A percentile compares a stretch with the other conserved stretches of the same genome.
phyloP scores from a whole-genome alignment of 2,113 vertebrate species.

The Lonchura striata region DNA sequence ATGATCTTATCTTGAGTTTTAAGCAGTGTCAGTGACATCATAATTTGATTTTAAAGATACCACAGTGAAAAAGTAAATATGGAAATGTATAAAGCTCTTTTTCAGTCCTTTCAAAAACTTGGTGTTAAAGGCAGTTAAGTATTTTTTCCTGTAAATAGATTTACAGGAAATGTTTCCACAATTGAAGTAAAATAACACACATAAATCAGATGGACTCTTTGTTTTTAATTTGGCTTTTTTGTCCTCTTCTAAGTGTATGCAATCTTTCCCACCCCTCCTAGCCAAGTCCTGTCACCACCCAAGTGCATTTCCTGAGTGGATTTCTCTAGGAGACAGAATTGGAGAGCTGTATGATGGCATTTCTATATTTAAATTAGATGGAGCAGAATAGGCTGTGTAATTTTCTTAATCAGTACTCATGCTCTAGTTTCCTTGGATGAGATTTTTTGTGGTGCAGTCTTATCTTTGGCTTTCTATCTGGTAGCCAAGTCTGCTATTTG shows the following conservation, averaged over 20 bases:
- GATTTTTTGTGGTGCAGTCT: conserved; percentile 45
- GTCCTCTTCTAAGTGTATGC: not conserved
- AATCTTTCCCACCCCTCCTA: not conserved
- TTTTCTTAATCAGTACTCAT: conserved; percentile 52
- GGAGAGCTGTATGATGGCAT: conserved; percentile 1
- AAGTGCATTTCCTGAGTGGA: conserved; percentile 39
- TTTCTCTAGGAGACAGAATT: conserved; percentile 47
- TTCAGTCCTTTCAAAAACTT: not conserved
- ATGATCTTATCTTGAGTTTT: not conserved
- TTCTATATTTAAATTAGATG: conserved; percentile 61
- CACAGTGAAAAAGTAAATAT: not conserved
- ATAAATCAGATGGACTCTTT: not conserved
- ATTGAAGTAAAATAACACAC: not conserved
- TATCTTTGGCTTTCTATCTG: conserved; percentile 35
- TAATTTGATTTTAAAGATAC: not conserved
- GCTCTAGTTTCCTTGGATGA: conserved; percentile 56
- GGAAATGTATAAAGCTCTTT: not conserved
- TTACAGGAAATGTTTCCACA: too few relatives aligned
- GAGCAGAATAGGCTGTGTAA: conserved; percentile 46
- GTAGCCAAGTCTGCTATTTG: conserved; percentile 32
- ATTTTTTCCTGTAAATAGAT: not conserved
- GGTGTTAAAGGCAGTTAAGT: not conserved
- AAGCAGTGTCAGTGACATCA: not conserved
- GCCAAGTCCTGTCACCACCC: conserved; percentile 1
- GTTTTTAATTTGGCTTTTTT: not conserved